Conservation (phyloP, 2,113 vertebrate species). For the Dinomys branickii region DNA sequence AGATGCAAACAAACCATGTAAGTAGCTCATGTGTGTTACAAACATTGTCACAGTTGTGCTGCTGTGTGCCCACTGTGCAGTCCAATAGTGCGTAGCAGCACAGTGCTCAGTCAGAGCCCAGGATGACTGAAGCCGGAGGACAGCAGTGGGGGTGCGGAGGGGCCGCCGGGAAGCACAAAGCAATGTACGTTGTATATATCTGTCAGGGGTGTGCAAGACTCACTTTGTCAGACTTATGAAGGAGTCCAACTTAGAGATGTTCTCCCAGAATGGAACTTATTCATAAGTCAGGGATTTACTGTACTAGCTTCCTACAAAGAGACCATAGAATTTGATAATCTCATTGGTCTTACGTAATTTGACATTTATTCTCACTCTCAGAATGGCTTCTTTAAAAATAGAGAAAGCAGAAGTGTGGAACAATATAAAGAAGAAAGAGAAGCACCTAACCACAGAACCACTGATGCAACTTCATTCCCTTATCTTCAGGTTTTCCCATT, state of each 20-base stretch:
- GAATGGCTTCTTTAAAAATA: background rate
- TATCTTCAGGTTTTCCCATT: background rate
- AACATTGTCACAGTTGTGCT: background rate
- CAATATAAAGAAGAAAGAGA: background rate
- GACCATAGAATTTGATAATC: background rate
- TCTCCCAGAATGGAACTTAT: background rate
- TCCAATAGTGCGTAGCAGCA: rapidly evolving
- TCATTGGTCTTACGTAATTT: background rate
- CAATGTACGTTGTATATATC: background rate
- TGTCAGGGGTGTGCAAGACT: background rate
- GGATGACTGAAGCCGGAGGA: background rate
- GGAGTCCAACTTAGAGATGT: background rate
- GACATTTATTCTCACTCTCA: background rate
- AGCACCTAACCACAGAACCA: background rate
- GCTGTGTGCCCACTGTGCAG: background rate
- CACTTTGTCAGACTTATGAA: background rate
- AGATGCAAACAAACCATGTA: background rate
- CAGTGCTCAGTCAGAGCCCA: background rate
- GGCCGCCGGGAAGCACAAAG: background rate
- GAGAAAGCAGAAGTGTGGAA: background rate
- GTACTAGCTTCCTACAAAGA: background rate
- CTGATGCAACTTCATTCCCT: background rate
- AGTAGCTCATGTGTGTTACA: background rate
- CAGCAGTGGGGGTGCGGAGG: background rate
- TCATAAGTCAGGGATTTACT: background rate